phyloP scores from a whole-genome alignment of 2,888 invertebrate genomes.

The Fragum whitleyi region DNA sequence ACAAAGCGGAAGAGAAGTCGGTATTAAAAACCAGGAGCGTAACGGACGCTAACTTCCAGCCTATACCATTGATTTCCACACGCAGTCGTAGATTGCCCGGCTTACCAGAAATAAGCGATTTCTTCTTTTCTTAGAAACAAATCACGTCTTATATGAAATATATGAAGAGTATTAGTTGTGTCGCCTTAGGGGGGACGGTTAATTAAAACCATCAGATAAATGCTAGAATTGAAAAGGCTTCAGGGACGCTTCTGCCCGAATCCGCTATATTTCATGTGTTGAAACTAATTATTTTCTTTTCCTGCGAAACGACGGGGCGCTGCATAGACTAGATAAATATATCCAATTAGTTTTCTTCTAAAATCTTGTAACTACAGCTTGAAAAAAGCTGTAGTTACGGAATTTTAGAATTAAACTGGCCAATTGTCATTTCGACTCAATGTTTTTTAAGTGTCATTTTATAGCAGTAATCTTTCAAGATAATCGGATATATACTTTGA shows the following conservation, averaged over 20 bases:
- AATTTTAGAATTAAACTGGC: too few relatives aligned
- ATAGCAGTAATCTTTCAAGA: too few relatives aligned
- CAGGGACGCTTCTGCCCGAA: constrained; percentile 14
- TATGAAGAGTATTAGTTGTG: constrained; percentile 28
- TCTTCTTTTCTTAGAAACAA: constrained; percentile 19
- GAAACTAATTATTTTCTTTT: constrained; percentile 20
- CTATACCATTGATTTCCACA: constrained; percentile 14
- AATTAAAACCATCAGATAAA: constrained; percentile 25
- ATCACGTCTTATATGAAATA: constrained; percentile 25
- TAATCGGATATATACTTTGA: too few relatives aligned
- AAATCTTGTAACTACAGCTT: too few relatives aligned
- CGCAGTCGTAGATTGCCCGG: constrained; percentile 12
- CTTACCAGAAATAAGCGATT: constrained; percentile 7
- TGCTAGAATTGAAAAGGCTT: constrained; percentile 27
- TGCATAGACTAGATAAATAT: neutral
- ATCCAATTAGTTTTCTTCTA: too few relatives aligned
- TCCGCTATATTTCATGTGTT: constrained; percentile 21
- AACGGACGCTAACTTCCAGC: neutral
- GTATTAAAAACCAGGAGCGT: constrained; percentile 1
- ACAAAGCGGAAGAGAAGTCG: neutral
- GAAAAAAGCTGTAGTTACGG: too few relatives aligned
- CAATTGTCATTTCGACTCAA: too few relatives aligned
- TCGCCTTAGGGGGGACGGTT: constrained; percentile 22
- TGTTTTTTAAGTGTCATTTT: too few relatives aligned
- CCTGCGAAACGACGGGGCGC: neutral